Evolutionary conservation across 2,888 invertebrate species (phyloP), one percentile per base, ranked within the genome.

Genomic region (Nymphalis polychloros): DNA sequence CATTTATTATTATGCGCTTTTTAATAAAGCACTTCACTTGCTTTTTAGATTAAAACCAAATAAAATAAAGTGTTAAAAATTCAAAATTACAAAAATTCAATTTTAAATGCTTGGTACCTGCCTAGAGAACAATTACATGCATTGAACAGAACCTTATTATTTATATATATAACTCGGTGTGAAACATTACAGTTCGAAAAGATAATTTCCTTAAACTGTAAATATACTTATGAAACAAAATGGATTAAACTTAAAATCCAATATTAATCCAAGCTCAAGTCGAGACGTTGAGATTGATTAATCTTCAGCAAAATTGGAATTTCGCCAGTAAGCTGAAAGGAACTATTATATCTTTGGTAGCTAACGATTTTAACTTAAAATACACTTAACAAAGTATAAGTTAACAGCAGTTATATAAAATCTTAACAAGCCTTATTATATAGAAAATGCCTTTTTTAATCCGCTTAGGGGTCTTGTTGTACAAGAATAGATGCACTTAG

Each of bases 391-490:
- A 19, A 19, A 20, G 8, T 50, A 50, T 50, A 50, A 53, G 53
- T 27, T 27, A 53, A 6, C 6, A 27, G 27, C 27, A 4, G 53
- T 55, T 55, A 31, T 31, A 55, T 55, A 55, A 31, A 55, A 31
- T 59, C 49, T 20, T 50, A 59, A 41, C 41, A 49, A 59, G 23
- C 59, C 57, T 59, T 59, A 35, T 35, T 41, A 49, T 13, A 31
- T n/a, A 23, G 23, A 41, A 64, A 64, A 64, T 41, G 46, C 49
- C 57, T 49, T 49, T 59, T 59, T 64, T 59, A 55, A 49, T 49
- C 49, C 49, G 50, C 59, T 64, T 50, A 48, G 1, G 59, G 41
- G 23, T 35, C 5, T 52, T 19, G 64, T n/a, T 46, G 63, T 57
- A 59, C 35, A 59, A 41, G 16, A 53, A 53, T 27, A 27, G 53